Evolutionary conservation across 37 sponge, comb jelly and placozoan genomes (phyloP), one percentile per base, ranked within the genome.

Genomic region (Chondrosia reniformis): DNA sequence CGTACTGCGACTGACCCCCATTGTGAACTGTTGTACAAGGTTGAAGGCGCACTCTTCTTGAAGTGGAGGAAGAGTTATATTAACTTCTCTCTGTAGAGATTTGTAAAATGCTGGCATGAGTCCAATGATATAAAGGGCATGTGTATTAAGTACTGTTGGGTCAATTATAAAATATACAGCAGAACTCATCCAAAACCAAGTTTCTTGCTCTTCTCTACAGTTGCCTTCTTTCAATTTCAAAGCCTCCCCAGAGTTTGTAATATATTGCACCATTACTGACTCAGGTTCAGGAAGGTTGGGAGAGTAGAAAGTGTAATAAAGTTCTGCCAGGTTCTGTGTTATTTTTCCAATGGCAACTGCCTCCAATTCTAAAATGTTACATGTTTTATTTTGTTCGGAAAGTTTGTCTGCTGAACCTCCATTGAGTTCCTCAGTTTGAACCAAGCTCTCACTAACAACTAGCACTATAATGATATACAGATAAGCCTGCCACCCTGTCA

Each of bases 171-270:
- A 64, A 36, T 28, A 64, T 21, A 64, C 34, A 33, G 66, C 66
- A 33, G 66, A 64, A 36, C 66, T 64, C 66, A 64, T 27, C 66
- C 66, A 64, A 28, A 9, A 64, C 66, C 66, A 64, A 31, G 34
- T 64, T 36, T 64, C 66, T 4, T 64, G 17, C 3, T 56, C 27
- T 3, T 6, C 7, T 28, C 58, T 28, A 8, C 7, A 28, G 33
- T 27, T 4, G n/a, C 27, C 9, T 3, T 17, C 4, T 33, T n/a
- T 1, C 28, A 27, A 34, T 4, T 19, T 4, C 3, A 34, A 64
- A 19, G 66, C 31, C 7, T 28, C 7, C 5, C 66, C 66, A 4
- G 31, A 9, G 36, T 32, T 32, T 32, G 28, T 13, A 4, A 64
- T 30, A 36, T 64, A 64, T 4, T 64, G 4, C 1, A 64, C 66